Base-by-base conservation (phyloP, 2,888 invertebrate species). In the Lithophane semibrunnea region DNA sequence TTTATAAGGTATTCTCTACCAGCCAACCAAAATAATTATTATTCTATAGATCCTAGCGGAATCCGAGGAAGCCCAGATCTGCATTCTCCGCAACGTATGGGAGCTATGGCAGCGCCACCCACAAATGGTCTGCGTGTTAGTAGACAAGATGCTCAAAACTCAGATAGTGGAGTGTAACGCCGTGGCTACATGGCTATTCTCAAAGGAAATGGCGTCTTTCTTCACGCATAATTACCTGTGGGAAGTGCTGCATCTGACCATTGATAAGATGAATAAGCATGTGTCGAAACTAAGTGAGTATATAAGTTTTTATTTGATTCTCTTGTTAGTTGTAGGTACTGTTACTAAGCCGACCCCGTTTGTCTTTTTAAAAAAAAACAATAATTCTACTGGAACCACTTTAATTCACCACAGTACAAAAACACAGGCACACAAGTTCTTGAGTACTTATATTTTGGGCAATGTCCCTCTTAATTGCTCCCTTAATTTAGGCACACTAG, bases 131-230 rank as follows among this genome's bases (percentile, higher is more conserved):
- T 98, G 98, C 82, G 99, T 99, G 13, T 97, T 99, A 8, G 98
- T 99, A 7, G 99, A 99, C 96, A 99, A 99, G 96, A 98, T 99
- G 97, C 97, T 99, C 61, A 99, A 99, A 96, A 99, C 99, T 44
- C 99, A 99, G 95, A 98, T 99, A 73, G 98, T 99, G 72, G 99
- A 99, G 93, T 99, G 99, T 93, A 98, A 99, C 75, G 98, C 99
- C 0, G 99, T 99, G 21, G 99, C 99, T 67, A 99, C 99, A 88
- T 99, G 99, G 99, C 98, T 99, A 83, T 99, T 99, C 96, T 99
- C 99, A 9, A 98, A 98, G 94, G 94, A 94, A 93, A 99, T 99
- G 99, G 97, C 98, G 29, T 96, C 97, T 0, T 99, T 98, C 94
- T 99, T 99, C 94, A 99, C 99, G 0, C 99, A 99, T 94, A 97